phyloP scores from a whole-genome alignment of 2,888 invertebrate species.

The Hoplodrina ambigua region DNA sequence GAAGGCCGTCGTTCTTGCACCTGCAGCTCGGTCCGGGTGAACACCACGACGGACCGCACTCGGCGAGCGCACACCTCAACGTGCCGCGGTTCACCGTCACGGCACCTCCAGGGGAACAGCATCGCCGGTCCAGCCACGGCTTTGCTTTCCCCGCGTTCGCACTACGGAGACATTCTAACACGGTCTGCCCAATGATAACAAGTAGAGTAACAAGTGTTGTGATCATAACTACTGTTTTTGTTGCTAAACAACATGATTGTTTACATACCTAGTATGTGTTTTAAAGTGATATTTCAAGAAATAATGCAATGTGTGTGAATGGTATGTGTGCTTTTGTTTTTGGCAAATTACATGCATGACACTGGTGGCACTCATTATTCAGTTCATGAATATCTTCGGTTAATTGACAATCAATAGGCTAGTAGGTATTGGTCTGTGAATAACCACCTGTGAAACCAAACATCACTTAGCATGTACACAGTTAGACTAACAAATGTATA shows the following conservation, averaged over 20 bases:
- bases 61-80: slow-evolving; percentile 88
- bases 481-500: slow-evolving; percentile 15
- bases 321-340: slow-evolving; percentile 53
- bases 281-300: slow-evolving; percentile 47
- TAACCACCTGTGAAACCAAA: slow-evolving; percentile 23
- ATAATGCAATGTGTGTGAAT: slow-evolving; percentile 51
- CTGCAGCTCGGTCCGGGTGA: slow-evolving; percentile 85
- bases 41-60: slow-evolving; percentile 80
- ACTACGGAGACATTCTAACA: slow-evolving; percentile 92
- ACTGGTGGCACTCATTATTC: slow-evolving; percentile 17
- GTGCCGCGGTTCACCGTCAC: slow-evolving; percentile 90
- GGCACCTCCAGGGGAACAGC: slow-evolving; percentile 88
- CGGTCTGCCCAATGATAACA: slow-evolving; percentile 90
- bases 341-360: slow-evolving; percentile 52
- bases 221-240: slow-evolving; percentile 62
- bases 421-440: slow-evolving; percentile 18
- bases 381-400: slow-evolving; percentile 21
- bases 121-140: slow-evolving; percentile 88
- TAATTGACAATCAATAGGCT: slow-evolving; percentile 27
- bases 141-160: slow-evolving; percentile 92
- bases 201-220: slow-evolving; percentile 73
- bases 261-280: slow-evolving; percentile 26
- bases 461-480: slow-evolving; percentile 44
- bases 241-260: slow-evolving; percentile 52
- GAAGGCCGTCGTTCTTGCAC: slow-evolving; percentile 91